phyloP scores from a whole-genome alignment of 2,113 vertebrate species.

The Tautogolabrus adspersus region DNA sequence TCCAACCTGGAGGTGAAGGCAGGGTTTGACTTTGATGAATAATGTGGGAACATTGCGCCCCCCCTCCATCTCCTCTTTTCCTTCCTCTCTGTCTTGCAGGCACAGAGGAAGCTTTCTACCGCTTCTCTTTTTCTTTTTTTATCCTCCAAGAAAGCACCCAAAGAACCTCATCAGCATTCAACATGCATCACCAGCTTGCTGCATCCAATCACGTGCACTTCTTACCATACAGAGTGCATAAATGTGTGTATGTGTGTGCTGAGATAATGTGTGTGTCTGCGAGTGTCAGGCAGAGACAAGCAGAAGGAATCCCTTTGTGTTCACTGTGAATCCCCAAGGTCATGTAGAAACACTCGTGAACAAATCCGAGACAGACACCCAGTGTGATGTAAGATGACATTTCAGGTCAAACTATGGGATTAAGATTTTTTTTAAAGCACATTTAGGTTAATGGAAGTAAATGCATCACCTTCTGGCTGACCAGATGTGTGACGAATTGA shows the following conservation, averaged over 20 bases:
- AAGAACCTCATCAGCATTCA: slow-evolving; percentile 77
- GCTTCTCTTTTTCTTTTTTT: slow-evolving; percentile 25
- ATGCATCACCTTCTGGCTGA: background rate
- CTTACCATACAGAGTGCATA: slow-evolving; percentile 59
- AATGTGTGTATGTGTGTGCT: slow-evolving; percentile 44
- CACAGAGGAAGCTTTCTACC: slow-evolving; percentile 71
- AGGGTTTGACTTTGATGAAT: slow-evolving; percentile 70
- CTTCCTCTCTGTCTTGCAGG: slow-evolving; percentile 57
- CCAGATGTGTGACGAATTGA: slow-evolving; percentile 72
- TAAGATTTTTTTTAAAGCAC: background rate
- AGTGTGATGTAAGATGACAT: slow-evolving; percentile 17
- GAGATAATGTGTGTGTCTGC: slow-evolving; percentile 35
- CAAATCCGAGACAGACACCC: slow-evolving; percentile 19
- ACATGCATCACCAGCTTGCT: slow-evolving; percentile 64
- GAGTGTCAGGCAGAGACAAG: slow-evolving; percentile 37
- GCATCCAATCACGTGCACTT: slow-evolving; percentile 72
- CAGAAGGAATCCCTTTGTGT: slow-evolving; percentile 66
- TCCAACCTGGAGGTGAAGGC: slow-evolving; percentile 37
- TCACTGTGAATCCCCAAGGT: slow-evolving; percentile 64
- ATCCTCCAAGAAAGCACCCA: slow-evolving; percentile 38
- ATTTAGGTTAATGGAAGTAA: slow-evolving; percentile 55
- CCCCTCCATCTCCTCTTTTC: background rate
- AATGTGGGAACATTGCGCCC: slow-evolving; percentile 36
- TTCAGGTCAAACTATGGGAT: slow-evolving; percentile 34
- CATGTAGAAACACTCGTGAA: slow-evolving; percentile 15